Conservation (phyloP, 2,797 vertebrate species). For the Sebastes minor region DNA sequence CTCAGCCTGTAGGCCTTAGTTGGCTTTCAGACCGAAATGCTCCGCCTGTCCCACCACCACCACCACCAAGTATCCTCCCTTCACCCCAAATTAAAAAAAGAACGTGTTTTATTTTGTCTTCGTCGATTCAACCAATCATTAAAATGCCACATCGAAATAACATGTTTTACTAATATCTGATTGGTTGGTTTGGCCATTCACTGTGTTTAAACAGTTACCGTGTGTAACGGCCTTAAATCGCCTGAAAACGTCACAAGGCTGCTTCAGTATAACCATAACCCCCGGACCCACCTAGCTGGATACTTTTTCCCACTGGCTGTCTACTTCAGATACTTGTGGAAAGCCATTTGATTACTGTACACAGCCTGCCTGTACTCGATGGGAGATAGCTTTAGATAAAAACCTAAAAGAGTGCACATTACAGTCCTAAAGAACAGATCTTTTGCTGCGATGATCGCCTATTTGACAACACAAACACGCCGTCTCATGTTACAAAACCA, state of each 20-base stretch:
- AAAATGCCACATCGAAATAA: neutral
- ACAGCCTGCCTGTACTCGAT: neutral
- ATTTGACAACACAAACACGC: neutral
- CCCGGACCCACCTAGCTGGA: neutral
- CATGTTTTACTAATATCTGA: neutral
- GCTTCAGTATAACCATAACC: neutral
- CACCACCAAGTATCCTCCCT: too few species aligned
- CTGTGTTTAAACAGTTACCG: neutral
- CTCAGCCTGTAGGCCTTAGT: neutral
- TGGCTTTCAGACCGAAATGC: neutral
- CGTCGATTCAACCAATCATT: neutral
- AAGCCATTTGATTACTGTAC: neutral
- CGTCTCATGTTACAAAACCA: neutral
- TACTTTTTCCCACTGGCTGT: too few species aligned
- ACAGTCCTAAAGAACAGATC: too few species aligned
- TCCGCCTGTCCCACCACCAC: too few species aligned
- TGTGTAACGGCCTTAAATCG: neutral
- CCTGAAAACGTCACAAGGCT: neutral
- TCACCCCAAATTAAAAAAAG: too few species aligned
- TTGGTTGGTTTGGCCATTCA: neutral
- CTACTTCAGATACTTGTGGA: neutral
- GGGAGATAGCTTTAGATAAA: neutral
- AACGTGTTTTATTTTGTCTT: neutral
- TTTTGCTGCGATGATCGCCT: neutral
- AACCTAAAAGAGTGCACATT: neutral